Base-by-base conservation (phyloP, 2,888 invertebrate species). In the Scaptomyza caliginosa region DNA sequence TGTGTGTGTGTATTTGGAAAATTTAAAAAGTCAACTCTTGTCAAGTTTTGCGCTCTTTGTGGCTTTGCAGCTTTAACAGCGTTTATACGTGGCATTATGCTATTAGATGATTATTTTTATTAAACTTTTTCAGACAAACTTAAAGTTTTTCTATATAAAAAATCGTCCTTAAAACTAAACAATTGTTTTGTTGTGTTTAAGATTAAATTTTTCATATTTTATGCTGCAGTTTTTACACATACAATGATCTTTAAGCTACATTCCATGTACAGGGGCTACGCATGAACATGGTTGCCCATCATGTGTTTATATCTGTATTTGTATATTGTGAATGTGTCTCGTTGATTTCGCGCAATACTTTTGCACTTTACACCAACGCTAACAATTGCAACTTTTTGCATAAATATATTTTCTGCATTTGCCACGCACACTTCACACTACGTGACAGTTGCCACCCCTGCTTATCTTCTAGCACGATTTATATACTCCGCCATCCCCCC, bases 381-480 rank as follows among this genome's bases (percentile, higher is more conserved):
- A 85, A 86, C 87, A 85, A 87, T 82, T 80, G 87, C 86, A 77
- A 79, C 77, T 80, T 81, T 81, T 79, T 77, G 87, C 87, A 86
- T 87, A 85, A 86, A 86, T 86, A 81, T 77, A 81, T 83, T 84
- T 77, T 80, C 81, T 51, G 74, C 78, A 78, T 78, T 83, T 86
- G 75, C 71, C 75, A 59, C 70, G 58, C 67, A 45, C 50, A 68
- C 71, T 67, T 71, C 56, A 72, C 56, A 54, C n/a, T n/a, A 52
- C 34, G 34, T 52, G 48, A 34, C 50, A 46, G 40, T 36, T 28
- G 21, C 45, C 16, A 39, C 11, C 23, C 4, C 11, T 10, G 4
- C 21, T 0, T 39, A 7, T 19, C 21, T 21, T n/a, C 11, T 21
- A 0, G 19, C 39, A 30, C 38, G 19, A 11, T 38, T 23, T 16